Conservation (phyloP, 2,113 vertebrate genomes). For the Heterotilapia buettikoferi region DNA sequence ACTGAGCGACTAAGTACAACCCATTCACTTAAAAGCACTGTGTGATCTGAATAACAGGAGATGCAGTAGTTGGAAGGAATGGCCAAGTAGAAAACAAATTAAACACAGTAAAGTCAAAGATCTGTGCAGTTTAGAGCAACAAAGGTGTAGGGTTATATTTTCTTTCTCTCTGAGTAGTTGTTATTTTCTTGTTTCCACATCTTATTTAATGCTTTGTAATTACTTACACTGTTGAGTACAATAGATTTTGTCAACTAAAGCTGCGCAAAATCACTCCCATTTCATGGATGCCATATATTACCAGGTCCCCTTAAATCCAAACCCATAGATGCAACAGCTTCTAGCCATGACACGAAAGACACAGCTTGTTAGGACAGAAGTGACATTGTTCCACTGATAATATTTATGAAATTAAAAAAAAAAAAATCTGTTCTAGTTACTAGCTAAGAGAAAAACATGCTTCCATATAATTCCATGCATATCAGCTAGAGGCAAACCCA, state of each 20-base stretch:
- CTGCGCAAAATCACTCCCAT: not conserved
- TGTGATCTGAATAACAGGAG: not conserved
- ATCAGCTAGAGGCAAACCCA: not conserved
- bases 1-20: not conserved
- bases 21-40: not conserved
- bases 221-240: not conserved
- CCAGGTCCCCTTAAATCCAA: not conserved
- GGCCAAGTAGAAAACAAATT: not conserved
- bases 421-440: not conserved
- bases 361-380: not conserved
- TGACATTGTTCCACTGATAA: not conserved
- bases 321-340: not conserved
- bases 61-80: not conserved
- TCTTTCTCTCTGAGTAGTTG: not conserved
- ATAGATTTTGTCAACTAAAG: not conserved
- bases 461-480: not conserved
- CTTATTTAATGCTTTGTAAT: not conserved
- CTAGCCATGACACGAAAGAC: not conserved
- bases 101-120: not conserved
- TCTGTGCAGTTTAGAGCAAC: not conserved
- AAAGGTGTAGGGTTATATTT: not conserved
- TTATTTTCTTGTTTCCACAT: not conserved
- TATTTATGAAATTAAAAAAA: not conserved
- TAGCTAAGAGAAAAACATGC: not conserved
- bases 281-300: not conserved